These are phyloP conservation scores for Aethina tumida DNA, from an alignment of 1,140 invertebrate species.

Conservation along the genomic window DNA sequence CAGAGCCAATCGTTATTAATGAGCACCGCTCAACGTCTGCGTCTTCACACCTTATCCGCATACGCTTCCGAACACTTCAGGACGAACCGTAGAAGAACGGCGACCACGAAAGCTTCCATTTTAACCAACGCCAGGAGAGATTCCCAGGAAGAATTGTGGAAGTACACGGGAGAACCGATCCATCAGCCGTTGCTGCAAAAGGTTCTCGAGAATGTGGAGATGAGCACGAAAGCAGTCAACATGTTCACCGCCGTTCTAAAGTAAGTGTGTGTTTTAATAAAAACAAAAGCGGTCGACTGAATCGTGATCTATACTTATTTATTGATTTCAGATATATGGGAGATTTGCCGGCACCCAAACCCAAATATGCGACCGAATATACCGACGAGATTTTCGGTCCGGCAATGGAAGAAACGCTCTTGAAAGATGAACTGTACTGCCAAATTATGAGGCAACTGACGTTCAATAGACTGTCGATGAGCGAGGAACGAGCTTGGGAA, in stretches of 20 bases:
- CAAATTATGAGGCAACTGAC: conserved; percentile 92
- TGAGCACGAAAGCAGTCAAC: conserved; percentile 55
- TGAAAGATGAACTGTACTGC: conserved; percentile 88
- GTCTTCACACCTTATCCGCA: conserved; percentile 69
- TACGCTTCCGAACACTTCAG: conserved; percentile 78
- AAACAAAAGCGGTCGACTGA: neutral
- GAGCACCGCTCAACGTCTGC: conserved; percentile 47
- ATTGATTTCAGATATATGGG: conserved; percentile 94
- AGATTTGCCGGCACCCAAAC: conserved; percentile 70
- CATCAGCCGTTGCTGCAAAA: conserved; percentile 80
- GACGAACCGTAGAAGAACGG: conserved; percentile 40
- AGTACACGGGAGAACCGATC: conserved; percentile 73
- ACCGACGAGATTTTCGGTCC: conserved; percentile 83
- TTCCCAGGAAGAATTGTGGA: conserved; percentile 62
- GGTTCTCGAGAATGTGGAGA: conserved; percentile 62
- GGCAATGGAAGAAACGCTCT: conserved; percentile 47
- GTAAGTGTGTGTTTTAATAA: conserved; percentile 5
- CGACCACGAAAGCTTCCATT: conserved; percentile 52
- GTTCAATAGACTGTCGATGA: conserved; percentile 68
- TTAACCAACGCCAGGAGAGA: conserved; percentile 48
- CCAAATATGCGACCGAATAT: conserved; percentile 57
- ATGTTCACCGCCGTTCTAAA: conserved; percentile 20
- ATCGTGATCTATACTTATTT: conserved; percentile 53
- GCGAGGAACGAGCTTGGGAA: conserved; percentile 89
- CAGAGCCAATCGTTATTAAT: conserved; percentile 39